Conservation (phyloP, 2,888 invertebrate genomes). For the Sinotaia quadrata region DNA sequence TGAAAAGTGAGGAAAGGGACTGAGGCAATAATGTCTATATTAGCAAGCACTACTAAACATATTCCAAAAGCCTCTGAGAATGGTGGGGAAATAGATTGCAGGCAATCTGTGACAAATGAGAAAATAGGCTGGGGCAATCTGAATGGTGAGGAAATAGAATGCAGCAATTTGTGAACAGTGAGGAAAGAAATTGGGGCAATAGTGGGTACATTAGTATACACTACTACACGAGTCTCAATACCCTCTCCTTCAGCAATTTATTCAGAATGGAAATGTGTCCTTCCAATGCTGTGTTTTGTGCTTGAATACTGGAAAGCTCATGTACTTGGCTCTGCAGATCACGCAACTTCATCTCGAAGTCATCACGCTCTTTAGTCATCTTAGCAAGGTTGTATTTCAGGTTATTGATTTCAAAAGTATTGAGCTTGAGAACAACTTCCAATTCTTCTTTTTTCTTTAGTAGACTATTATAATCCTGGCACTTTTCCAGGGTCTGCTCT, state of each 20-base stretch:
- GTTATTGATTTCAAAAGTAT: constrained; percentile 31
- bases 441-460: constrained; percentile 46
- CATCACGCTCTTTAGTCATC: constrained; percentile 39
- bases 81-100: too few relatives aligned
- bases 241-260: constrained; percentile 53
- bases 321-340: constrained; percentile 40
- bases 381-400: constrained; percentile 39
- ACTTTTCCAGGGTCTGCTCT: constrained; percentile 11
- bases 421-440: constrained; percentile 34
- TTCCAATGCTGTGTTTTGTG: constrained; percentile 47
- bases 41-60: too few relatives aligned
- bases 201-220: too few relatives aligned
- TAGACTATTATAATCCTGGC: constrained; percentile 39
- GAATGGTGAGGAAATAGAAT: too few relatives aligned
- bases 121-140: too few relatives aligned
- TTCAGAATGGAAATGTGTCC: constrained; percentile 47
- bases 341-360: constrained; percentile 39
- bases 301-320: constrained; percentile 40
- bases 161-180: too few relatives aligned
- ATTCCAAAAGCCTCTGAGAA: too few relatives aligned
- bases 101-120: too few relatives aligned
- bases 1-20: too few relatives aligned
- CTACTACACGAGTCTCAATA: too few relatives aligned
- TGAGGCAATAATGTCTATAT: too few relatives aligned
- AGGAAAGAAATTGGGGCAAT: too few relatives aligned